Evolutionary conservation across 2,888 invertebrate species (phyloP), one percentile per base, ranked within the genome.

Genomic region (Camponotus fellah): DNA sequence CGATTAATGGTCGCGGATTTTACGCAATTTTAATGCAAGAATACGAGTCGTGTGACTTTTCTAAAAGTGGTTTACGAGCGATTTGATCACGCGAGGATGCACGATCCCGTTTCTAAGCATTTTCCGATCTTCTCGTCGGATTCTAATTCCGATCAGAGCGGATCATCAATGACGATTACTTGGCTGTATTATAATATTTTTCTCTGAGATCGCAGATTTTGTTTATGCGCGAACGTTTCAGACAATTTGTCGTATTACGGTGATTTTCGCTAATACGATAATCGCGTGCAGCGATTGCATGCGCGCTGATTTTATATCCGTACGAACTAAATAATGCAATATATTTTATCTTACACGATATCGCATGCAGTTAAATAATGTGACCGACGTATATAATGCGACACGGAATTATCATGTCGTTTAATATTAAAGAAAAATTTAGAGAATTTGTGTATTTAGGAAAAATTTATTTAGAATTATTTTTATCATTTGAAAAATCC

Each of bases 361-460:
- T 71, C 46, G 71, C 60, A 60, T 71, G 69, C 34, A 37, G 9
- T 68, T 68, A 58, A 74, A 60, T 62, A 74, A 79, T 21, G n/a
- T 21, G 5, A 6, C 3, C 10, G 43, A 58, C 32, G 2, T 34
- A 34, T 21, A 12, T 71, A 56, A 56, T 40, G n/a, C 4, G 6
- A 8, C 49, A 60, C 12, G 12, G 17, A 69, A 60, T 71, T 60
- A 46, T 60, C 34, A 6, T n/a, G 43, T 34, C 58, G 21, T 21
- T 8, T 60, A 60, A 58, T 58, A 58, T 58, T 77, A 21, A 66
- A 8, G 56, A 6, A 58, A 40, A n/a, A 34, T 37, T 4, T 37
- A 6, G 34, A n/a, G 9, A 9, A 72, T 2, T 37, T 26, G 17
- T 17, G 17, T 17, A 17, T 49, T 17, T 17, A 17, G 6, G 17